A percentile compares a stretch with the other conserved stretches of the same genome.
Conservation (phyloP, 2,797 vertebrate species). For the Corythornis leucogaster region DNA sequence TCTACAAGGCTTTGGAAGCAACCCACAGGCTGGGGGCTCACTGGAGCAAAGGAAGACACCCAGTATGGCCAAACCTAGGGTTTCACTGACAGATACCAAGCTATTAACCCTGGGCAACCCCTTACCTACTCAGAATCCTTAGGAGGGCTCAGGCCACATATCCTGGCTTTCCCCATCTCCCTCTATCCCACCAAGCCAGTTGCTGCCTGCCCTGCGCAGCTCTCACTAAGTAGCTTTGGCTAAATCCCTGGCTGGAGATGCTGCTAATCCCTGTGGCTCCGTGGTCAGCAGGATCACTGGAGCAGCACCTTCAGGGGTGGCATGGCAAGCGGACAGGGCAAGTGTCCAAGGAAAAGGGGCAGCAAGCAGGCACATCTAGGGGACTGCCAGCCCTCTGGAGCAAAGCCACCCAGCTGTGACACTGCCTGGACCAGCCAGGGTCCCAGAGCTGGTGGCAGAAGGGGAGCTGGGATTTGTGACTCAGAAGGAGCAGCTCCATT, state of each 20-base stretch:
- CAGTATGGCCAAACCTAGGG: accelerated
- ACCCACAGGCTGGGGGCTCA: not conserved
- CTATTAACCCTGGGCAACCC: not conserved
- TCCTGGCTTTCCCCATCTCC: not conserved
- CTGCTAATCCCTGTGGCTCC: not conserved
- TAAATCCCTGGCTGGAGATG: not conserved
- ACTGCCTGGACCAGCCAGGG: not conserved
- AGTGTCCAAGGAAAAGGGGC: not conserved
- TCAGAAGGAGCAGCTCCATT: not conserved
- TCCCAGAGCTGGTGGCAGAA: not conserved
- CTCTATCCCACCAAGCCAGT: not conserved
- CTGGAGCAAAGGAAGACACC: not conserved
- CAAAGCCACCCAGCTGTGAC: not conserved
- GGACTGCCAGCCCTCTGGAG: accelerated
- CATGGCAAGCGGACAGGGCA: not conserved
- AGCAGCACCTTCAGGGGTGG: not conserved
- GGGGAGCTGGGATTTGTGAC: not conserved
- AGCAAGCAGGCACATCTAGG: accelerated
- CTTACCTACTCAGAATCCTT: not conserved
- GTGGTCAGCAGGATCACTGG: not conserved
- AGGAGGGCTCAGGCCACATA: not conserved
- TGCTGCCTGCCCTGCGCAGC: accelerated
- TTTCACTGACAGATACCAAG: not conserved
- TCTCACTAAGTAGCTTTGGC: conserved; percentile 35
- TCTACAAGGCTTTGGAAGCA: not conserved